Base-by-base conservation (phyloP, 2,888 invertebrate species). In the Hecatera dysodea region DNA sequence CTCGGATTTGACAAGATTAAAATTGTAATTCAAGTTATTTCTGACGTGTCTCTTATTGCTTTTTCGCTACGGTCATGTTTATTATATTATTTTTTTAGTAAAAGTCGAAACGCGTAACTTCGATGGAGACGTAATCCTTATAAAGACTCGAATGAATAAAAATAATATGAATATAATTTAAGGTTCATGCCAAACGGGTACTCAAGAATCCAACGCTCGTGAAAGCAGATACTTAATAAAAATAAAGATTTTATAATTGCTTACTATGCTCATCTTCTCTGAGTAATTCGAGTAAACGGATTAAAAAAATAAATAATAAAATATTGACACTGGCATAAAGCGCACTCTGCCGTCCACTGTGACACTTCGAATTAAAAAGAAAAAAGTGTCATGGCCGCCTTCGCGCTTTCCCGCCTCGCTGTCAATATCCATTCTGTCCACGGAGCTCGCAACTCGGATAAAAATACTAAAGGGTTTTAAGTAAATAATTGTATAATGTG, bases 1-100 rank as follows among this genome's bases (percentile, higher is more conserved):
- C 90, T 89, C 90, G 95, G 95, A 96, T 96, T 94, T 93, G 95
- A 94, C 94, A 93, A 94, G 95, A 96, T 96, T 96, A 94, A 95
- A 95, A 95, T 94, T 95, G 94, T 95, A 95, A 94, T 93, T 94
- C 94, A 94, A 94, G 93, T 93, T 94, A 94, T 93, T 92, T 93
- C 88, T 94, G 95, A 95, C 95, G 88, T 92, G 91, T 92, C 88
- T 92, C 93, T 95, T 95, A 95, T 95, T 95, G 95, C 92, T 90
- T 93, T 92, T 94, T 94, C 90, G 94, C 91, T 94, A 92, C 93
- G 92, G 92, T 89, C 84, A 78, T 86, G 81, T 86, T 88, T 88
- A 87, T 89, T 91, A 85, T 86, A 71, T 75, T 69, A 82, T 89
- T 88, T 90, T n/a, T 88, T 89, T 89, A 73, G 85, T 88, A 74